phyloP scores from a whole-genome alignment of 2,797 vertebrate species.

The Channallabes apus region DNA sequence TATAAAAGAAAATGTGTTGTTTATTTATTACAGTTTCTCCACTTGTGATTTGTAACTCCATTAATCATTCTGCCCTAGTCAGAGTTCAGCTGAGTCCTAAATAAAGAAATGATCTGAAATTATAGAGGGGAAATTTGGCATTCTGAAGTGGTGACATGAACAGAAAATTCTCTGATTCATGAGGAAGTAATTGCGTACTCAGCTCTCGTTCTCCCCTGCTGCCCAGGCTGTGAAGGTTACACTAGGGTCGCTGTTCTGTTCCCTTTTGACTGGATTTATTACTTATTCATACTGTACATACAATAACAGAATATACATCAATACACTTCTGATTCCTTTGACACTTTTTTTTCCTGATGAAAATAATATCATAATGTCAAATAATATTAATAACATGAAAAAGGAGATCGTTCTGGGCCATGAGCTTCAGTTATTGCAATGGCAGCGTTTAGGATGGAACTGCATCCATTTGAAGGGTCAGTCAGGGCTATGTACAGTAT shows the following conservation, averaged over 20 bases:
- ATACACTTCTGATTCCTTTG: too few relatives aligned
- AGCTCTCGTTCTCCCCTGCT: conserved; percentile 8
- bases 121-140: not conserved
- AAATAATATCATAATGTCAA: not conserved
- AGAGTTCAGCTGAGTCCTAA: not conserved
- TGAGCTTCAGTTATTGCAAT: not conserved
- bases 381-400: too few relatives aligned
- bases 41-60: not conserved
- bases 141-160: conserved; percentile 13
- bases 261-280: not conserved
- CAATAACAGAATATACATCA: not conserved
- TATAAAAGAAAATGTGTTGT: not conserved
- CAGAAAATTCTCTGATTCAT: conserved; percentile 24
- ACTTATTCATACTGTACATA: not conserved
- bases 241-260: not conserved
- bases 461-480: not conserved
- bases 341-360: not conserved
- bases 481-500: not conserved
- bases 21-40: not conserved
- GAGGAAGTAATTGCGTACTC: conserved; percentile 10
- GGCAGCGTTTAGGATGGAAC: too few relatives aligned
- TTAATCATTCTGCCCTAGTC: conserved; percentile 14
- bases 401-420: too few relatives aligned
- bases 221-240: conserved; percentile 1
- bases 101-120: conserved; percentile 17